Percentiles rank a stretch among this genome's conserved stretches.
Evolutionary conservation across 1,140 invertebrate species (phyloP).

Genomic region (Ooceraea biroi): DNA sequence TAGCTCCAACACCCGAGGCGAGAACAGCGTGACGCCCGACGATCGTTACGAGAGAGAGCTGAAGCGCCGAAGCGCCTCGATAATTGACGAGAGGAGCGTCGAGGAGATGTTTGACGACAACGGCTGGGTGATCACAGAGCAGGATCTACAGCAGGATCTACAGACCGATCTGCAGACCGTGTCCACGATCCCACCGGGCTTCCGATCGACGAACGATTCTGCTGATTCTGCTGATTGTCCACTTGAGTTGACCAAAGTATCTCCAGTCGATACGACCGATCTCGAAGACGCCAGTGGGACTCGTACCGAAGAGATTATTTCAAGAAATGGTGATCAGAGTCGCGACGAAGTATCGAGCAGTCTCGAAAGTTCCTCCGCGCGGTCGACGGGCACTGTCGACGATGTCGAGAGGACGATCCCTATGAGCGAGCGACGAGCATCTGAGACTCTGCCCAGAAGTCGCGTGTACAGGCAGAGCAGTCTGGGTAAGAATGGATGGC

Average conservation of each 20-base stretch:
- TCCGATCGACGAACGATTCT: conserved; percentile 10
- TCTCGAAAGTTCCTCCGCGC: background rate
- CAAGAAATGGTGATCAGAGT: background rate
- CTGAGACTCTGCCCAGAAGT: conserved; percentile 43
- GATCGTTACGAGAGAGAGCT: conserved; percentile 7
- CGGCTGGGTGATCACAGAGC: conserved; percentile 82
- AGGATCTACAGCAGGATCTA: conserved; percentile 56
- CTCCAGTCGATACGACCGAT: background rate
- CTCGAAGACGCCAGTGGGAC: background rate
- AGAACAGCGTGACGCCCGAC: conserved; percentile 35
- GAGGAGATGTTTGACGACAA: conserved; percentile 84
- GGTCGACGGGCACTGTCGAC: background rate
- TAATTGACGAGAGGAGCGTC: conserved; percentile 65
- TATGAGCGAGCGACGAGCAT: background rate
- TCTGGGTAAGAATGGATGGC: conserved; percentile 80
- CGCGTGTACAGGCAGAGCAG: conserved; percentile 68
- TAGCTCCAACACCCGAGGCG: conserved; percentile 12
- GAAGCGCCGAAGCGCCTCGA: conserved; percentile 66
- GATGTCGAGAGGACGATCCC: background rate
- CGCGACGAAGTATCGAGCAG: background rate
- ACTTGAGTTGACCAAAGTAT: conserved; percentile 18
- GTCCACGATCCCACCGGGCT: background rate
- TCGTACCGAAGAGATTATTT: conserved; percentile 13
- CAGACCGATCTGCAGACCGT: conserved; percentile 8
- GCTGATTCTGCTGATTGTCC: conserved; percentile 6